These are phyloP conservation scores for Saccostrea cuccullata DNA, from an alignment of 1,140 invertebrate species.

Conservation along the genomic window DNA sequence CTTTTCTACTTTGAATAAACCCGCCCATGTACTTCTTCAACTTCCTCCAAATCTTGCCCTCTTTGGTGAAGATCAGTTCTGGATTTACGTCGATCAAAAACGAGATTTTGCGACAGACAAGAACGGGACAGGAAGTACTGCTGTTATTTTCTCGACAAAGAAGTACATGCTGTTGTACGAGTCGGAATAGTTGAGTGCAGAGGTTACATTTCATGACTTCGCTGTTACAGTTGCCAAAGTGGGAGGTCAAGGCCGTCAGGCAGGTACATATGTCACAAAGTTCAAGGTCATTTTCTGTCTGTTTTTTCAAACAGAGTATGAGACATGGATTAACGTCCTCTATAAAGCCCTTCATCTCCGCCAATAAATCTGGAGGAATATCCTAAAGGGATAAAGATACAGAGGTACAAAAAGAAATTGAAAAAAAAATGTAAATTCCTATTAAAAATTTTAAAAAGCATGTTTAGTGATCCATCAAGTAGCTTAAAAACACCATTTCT, in stretches of 20 bases:
- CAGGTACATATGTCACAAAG: constrained; percentile 51
- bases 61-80: constrained; percentile 25
- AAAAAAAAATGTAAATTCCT: not conserved
- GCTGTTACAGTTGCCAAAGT: constrained; percentile 52
- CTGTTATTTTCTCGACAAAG: constrained; percentile 34
- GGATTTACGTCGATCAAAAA: constrained; percentile 24
- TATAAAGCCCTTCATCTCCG: constrained; percentile 33
- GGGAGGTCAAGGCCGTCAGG: constrained; percentile 44
- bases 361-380: constrained; percentile 45
- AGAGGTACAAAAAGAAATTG: not conserved
- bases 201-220: constrained; percentile 28
- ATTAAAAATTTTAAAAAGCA: no score
- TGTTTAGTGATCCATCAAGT: not conserved
- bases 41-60: constrained; percentile 51
- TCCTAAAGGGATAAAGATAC: constrained; percentile 7
- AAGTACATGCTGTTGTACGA: constrained; percentile 47
- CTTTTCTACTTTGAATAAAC: constrained; percentile 18
- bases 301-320: constrained; percentile 39
- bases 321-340: constrained; percentile 48
- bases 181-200: constrained; percentile 43
- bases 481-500: no score
- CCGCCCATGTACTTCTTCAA: constrained; percentile 53
- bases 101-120: constrained; percentile 47
- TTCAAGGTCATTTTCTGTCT: constrained; percentile 39
- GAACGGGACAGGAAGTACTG: constrained; percentile 34